Evolutionary conservation across 2,797 vertebrate species (phyloP).

Genomic region (Acomys russatus): DNA sequence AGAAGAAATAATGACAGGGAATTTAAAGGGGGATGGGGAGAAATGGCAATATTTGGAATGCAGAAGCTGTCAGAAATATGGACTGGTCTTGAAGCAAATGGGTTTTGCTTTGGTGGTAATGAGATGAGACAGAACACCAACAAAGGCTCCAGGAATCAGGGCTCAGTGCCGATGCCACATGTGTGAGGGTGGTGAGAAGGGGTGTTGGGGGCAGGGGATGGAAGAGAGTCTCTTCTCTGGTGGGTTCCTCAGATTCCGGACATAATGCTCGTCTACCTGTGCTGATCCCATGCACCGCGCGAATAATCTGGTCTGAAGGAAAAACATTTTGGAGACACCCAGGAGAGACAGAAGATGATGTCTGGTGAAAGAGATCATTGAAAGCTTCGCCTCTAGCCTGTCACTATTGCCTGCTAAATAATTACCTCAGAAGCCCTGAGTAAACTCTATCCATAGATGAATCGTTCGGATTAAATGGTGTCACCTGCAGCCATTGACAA

Average conservation of each 20-base stretch:
- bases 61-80: constrained; percentile 66
- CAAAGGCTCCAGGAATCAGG: background rate
- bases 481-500: constrained; percentile 75
- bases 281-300: background rate
- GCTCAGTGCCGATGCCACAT: background rate
- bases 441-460: constrained; percentile 52
- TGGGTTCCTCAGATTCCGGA: background rate
- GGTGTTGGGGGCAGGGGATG: background rate
- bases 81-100: constrained; percentile 47
- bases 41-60: constrained; percentile 49
- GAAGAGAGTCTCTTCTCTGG: background rate
- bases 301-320: background rate
- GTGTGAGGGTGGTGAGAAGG: background rate
- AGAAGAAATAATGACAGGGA: constrained; percentile 70
- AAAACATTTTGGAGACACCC: constrained; percentile 57
- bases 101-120: constrained; percentile 51
- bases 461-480: constrained; percentile 33
- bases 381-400: constrained; percentile 27
- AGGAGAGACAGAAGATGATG: constrained; percentile 26
- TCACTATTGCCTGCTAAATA: constrained; percentile 63
- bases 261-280: background rate
- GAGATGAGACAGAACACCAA: background rate
- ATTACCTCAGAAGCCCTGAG: constrained; percentile 2
- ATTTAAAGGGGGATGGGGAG: constrained; percentile 24
- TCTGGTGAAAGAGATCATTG: constrained; percentile 62